A percentile compares a stretch with the other conserved stretches of the same genome.
phyloP scores from a whole-genome alignment of 2,797 vertebrate genomes.

The Anisognathus igniventris region DNA sequence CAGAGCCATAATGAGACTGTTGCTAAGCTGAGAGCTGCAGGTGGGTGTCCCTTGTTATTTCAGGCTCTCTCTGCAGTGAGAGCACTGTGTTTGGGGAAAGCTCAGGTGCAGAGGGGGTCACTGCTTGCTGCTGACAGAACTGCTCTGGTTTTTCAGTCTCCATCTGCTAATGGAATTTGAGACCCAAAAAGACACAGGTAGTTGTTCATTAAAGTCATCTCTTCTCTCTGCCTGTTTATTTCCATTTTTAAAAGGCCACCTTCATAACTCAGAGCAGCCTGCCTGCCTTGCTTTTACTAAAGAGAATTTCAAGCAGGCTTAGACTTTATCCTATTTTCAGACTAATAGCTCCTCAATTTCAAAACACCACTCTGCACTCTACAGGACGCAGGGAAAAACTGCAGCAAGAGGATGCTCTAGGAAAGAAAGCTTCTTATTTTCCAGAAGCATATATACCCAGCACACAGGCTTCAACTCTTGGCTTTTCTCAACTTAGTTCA shows the following conservation, averaged over 20 bases:
- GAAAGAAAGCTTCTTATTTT: neutral
- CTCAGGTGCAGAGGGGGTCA: neutral
- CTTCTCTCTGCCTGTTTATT: slow-evolving; percentile 47
- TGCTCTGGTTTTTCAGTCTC: neutral
- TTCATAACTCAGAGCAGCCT: slow-evolving; percentile 61
- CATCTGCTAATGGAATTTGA: slow-evolving; percentile 21
- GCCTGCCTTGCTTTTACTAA: slow-evolving; percentile 1
- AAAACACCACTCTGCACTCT: slow-evolving; percentile 67
- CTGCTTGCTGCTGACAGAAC: neutral
- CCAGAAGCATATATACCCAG: neutral
- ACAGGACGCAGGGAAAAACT: slow-evolving; percentile 23
- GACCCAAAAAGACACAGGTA: neutral
- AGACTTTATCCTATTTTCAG: neutral
- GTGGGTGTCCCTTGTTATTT: neutral
- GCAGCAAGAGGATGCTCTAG: neutral
- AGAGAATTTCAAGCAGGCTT: slow-evolving; percentile 48
- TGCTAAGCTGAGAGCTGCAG: neutral
- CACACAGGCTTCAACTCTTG: neutral
- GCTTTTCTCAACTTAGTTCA: neutral
- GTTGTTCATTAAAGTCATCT: slow-evolving; percentile 51
- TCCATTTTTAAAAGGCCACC: slow-evolving; percentile 68
- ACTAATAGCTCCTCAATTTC: slow-evolving; percentile 10
- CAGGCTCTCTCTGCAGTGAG: neutral
- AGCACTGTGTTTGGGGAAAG: neutral
- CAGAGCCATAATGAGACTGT: neutral